Percentiles rank a stretch among this genome's conserved stretches.
Conservation (phyloP, 2,113 vertebrate genomes). For the Bufo gargarizans region DNA sequence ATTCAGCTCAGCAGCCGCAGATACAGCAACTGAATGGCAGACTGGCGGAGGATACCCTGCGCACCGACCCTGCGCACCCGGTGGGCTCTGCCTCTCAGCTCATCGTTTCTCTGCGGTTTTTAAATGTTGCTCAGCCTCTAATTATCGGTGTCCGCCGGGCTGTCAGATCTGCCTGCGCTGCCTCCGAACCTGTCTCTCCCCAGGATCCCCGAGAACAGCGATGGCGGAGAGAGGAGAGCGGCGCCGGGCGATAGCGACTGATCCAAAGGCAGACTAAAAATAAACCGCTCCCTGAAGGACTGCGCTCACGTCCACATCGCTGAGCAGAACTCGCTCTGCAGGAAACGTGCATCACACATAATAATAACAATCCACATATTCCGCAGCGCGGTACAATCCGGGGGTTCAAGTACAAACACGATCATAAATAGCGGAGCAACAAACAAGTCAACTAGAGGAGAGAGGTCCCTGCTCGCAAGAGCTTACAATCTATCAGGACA, state of each 20-base stretch:
- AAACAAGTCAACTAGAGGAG: too few species aligned
- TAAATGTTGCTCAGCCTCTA: not conserved
- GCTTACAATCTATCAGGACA: too few species aligned
- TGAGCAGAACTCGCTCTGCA: conserved; percentile 11
- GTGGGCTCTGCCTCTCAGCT: not conserved
- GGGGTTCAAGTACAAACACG: too few species aligned
- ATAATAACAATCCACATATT: too few species aligned
- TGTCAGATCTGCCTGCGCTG: not conserved
- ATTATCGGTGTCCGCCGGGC: not conserved
- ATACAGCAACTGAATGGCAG: too few species aligned
- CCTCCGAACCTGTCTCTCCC: not conserved
- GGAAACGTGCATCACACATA: not conserved
- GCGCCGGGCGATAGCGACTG: conserved; percentile 4
- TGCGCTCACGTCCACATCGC: conserved; percentile 4
- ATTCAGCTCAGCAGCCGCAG: too few species aligned
- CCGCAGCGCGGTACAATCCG: too few species aligned
- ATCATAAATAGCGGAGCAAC: too few species aligned
- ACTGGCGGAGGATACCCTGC: too few species aligned
- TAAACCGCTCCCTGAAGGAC: conserved; percentile 32
- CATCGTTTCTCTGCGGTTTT: not conserved
- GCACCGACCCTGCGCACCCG: too few species aligned
- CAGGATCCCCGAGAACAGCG: not conserved
- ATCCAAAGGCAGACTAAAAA: conserved; percentile 37
- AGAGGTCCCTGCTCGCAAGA: too few species aligned
- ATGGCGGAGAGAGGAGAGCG: not conserved